Percentiles rank a stretch among this genome's conserved stretches.
phyloP scores from a whole-genome alignment of 2,888 invertebrate species.

The Rugalucina vietnamica region DNA sequence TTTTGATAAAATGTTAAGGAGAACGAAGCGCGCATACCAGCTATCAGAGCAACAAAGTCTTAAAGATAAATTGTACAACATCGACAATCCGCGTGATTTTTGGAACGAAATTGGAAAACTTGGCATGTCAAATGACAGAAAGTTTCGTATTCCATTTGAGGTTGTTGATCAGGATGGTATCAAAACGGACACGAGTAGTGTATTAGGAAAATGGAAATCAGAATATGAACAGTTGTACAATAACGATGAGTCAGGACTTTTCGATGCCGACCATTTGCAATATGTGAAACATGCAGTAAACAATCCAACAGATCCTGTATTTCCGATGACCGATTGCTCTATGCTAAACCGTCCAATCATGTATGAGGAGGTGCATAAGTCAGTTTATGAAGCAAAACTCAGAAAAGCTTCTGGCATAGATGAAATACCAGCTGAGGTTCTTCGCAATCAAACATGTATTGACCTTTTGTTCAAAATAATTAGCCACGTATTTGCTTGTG shows the following conservation, averaged over 20 bases:
- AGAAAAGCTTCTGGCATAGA: constrained; percentile 5
- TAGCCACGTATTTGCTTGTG: neutral
- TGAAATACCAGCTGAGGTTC: neutral
- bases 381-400: neutral
- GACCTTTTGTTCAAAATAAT: neutral
- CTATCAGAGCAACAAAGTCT: neutral
- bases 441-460: neutral
- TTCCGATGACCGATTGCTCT: neutral
- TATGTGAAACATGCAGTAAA: no score
- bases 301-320: no score
- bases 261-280: neutral
- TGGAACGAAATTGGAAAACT: neutral
- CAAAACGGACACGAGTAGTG: neutral
- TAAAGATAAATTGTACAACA: neutral
- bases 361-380: neutral
- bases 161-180: neutral
- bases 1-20: neutral
- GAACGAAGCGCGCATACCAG: neutral
- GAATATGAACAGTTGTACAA: neutral
- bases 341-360: neutral
- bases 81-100: neutral
- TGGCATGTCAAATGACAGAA: neutral
- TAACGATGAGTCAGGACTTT: neutral
- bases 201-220: neutral
- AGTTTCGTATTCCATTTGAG: neutral